These are phyloP conservation scores for Pseudonaja textilis DNA, from an alignment of 2,113 vertebrate genomes.

Conservation along the genomic window DNA sequence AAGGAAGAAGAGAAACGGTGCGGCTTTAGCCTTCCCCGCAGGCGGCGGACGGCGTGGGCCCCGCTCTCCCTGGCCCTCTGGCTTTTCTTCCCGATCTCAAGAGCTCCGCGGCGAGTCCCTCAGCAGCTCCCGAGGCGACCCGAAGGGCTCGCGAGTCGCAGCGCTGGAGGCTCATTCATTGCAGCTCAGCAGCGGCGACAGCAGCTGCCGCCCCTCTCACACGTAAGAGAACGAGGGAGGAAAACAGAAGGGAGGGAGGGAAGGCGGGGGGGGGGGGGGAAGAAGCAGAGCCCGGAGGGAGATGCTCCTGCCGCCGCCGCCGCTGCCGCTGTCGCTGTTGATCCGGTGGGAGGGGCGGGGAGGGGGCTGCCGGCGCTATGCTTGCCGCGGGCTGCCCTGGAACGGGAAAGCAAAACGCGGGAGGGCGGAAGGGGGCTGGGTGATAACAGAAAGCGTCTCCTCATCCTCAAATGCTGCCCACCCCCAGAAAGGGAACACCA, in stretches of 20 bases:
- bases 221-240: conserved; percentile 51
- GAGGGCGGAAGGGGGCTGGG: background rate
- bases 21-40: background rate
- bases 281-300: background rate
- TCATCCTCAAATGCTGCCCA: background rate
- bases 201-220: conserved; percentile 12
- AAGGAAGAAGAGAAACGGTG: background rate
- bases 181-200: conserved; percentile 52
- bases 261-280: background rate
- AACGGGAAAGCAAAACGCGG: background rate
- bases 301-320: background rate
- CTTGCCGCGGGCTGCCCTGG: background rate
- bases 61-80: background rate
- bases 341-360: background rate
- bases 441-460: background rate
- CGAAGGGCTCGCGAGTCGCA: conserved; percentile 50
- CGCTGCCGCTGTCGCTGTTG: background rate
- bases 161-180: conserved; percentile 59
- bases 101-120: background rate
- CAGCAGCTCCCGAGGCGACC: conserved; percentile 16
- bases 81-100: background rate
- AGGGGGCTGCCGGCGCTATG: background rate
- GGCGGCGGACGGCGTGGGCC: no score
- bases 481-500: background rate
- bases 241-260: conserved; percentile 49